Evolutionary conservation across 2,797 vertebrate species (phyloP).

Genomic region (Sebastolobus alascanus): DNA sequence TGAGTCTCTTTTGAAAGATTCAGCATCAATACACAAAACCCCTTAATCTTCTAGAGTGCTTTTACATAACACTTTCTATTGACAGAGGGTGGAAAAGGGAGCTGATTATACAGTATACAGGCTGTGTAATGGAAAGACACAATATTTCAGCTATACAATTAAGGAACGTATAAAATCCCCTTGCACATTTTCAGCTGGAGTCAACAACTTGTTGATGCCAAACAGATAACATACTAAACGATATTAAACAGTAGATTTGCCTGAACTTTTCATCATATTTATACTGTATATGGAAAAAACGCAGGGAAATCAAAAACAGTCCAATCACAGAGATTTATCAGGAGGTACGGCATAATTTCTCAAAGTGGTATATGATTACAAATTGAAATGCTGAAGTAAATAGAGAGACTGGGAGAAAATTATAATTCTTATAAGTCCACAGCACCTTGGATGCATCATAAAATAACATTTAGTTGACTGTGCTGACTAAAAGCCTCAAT

Average conservation of each 20-base stretch:
- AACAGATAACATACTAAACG: background rate
- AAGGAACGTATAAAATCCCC: too few relatives aligned
- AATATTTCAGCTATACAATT: background rate
- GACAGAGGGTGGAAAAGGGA: background rate
- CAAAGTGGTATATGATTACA: background rate
- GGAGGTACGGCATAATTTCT: background rate
- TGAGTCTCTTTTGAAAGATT: background rate
- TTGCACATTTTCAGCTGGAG: background rate
- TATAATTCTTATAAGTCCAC: background rate
- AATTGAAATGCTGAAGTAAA: background rate
- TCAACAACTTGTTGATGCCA: background rate
- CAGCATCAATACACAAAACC: background rate
- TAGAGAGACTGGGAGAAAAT: background rate
- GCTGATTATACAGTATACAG: background rate
- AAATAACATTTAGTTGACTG: background rate
- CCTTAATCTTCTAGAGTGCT: background rate
- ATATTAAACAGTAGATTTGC: background rate
- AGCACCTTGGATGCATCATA: background rate
- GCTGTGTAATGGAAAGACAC: background rate
- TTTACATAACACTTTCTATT: background rate
- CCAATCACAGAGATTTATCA: background rate
- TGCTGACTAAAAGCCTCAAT: background rate
- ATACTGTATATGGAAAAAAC: background rate
- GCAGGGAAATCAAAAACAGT: background rate
- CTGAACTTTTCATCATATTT: background rate